Conservation (phyloP, 2,888 invertebrate species). For the Arctia plantaginis region DNA sequence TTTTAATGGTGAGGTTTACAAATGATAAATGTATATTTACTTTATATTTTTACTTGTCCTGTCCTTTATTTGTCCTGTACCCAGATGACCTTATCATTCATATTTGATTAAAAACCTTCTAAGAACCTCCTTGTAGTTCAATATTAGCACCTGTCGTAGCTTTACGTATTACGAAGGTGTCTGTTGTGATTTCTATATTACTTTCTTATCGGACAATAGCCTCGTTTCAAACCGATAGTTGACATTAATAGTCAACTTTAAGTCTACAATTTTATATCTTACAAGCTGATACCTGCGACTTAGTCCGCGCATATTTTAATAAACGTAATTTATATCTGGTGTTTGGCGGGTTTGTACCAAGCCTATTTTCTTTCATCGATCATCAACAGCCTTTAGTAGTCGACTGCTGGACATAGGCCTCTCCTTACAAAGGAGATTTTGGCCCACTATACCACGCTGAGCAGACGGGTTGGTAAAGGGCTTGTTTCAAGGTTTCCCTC, state of each 20-base stretch:
- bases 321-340: no score
- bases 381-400: no score
- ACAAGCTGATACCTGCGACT: not conserved
- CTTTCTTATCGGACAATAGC: constrained; percentile 11
- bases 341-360: not conserved
- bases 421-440: not conserved
- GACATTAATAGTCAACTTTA: not conserved
- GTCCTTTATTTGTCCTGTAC: no score
- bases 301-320: not conserved
- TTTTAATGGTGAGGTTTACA: no score
- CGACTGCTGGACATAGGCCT: not conserved
- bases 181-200: not conserved
- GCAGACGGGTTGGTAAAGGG: not conserved
- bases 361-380: no score
- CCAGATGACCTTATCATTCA: not conserved
- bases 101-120: not conserved
- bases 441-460: not conserved
- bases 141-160: not conserved
- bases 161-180: not conserved
- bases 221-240: constrained; percentile 4
- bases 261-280: not conserved
- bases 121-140: not conserved
- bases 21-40: no score
- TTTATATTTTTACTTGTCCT: no score
- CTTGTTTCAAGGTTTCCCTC: not conserved